Conservation (phyloP, 2,888 invertebrate species). For the Exephanes ischioxanthus region DNA sequence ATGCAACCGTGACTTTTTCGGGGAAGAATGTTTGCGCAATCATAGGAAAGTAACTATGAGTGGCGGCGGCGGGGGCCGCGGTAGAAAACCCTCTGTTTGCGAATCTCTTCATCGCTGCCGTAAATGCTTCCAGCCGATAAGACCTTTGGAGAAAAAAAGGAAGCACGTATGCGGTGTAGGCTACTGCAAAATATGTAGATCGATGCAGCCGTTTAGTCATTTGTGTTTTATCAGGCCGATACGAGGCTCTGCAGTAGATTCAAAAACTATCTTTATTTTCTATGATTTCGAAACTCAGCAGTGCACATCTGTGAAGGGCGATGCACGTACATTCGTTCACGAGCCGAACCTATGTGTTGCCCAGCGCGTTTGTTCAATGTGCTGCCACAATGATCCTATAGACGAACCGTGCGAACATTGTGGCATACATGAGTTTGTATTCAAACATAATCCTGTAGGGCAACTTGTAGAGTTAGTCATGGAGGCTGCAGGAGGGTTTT, state of each 20-base stretch:
- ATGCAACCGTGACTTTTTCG: slow-evolving; percentile 27
- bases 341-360: too few species aligned
- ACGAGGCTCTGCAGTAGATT: not conserved
- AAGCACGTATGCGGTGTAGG: slow-evolving; percentile 6
- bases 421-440: too few species aligned
- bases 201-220: not conserved
- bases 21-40: slow-evolving; percentile 3
- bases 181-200: slow-evolving; percentile 22
- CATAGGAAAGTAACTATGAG: not conserved
- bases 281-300: slow-evolving; percentile 62
- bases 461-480: slow-evolving; percentile 52
- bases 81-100: not conserved
- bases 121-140: slow-evolving; percentile 4
- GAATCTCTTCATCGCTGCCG: slow-evolving; percentile 20
- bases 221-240: not conserved
- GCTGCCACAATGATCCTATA: too few species aligned
- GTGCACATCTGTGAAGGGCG: slow-evolving; percentile 2
- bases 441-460: slow-evolving; percentile 30
- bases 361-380: too few species aligned
- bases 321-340: too few species aligned
- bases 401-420: too few species aligned
- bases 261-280: slow-evolving; percentile 57
- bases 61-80: not conserved
- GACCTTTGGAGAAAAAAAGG: slow-evolving; percentile 19
- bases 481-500: not conserved